phyloP scores from a whole-genome alignment of 2,888 invertebrate genomes.

The Oegoconia quadripuncta region DNA sequence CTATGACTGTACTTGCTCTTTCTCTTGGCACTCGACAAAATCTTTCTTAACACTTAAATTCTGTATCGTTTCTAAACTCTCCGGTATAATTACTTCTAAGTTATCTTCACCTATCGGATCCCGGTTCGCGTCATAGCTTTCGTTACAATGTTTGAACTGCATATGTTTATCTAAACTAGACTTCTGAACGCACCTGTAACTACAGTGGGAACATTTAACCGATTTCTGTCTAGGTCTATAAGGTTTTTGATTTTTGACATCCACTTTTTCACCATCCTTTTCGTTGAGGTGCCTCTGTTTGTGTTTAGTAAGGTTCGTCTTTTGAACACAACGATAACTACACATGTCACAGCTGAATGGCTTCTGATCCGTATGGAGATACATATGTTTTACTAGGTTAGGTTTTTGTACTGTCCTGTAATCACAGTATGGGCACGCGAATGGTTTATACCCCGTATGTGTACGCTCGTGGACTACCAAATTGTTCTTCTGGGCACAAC shows the following conservation, averaged over 20 bases:
- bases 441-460: constrained; percentile 73
- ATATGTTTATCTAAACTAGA: constrained; percentile 70
- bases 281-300: constrained; percentile 68
- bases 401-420: constrained; percentile 74
- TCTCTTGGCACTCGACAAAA: constrained; percentile 20
- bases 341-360: constrained; percentile 72
- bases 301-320: constrained; percentile 71
- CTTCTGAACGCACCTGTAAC: constrained; percentile 67
- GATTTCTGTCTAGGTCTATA: constrained; percentile 66
- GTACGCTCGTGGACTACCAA: constrained; percentile 72
- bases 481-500: constrained; percentile 73
- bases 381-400: constrained; percentile 75
- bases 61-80: neutral
- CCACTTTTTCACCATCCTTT: constrained; percentile 49
- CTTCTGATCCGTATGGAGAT: constrained; percentile 71
- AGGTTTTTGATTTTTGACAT: constrained; percentile 51
- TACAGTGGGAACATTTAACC: constrained; percentile 60
- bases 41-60: constrained; percentile 56
- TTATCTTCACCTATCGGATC: too few species aligned
- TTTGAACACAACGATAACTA: constrained; percentile 69
- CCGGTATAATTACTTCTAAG: neutral
- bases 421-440: constrained; percentile 70
- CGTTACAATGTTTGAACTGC: constrained; percentile 58
- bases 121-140: too few species aligned
- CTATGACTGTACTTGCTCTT: constrained; percentile 33